phyloP scores from a whole-genome alignment of 1,140 invertebrate species.

The Lepidotrigona ventralis region DNA sequence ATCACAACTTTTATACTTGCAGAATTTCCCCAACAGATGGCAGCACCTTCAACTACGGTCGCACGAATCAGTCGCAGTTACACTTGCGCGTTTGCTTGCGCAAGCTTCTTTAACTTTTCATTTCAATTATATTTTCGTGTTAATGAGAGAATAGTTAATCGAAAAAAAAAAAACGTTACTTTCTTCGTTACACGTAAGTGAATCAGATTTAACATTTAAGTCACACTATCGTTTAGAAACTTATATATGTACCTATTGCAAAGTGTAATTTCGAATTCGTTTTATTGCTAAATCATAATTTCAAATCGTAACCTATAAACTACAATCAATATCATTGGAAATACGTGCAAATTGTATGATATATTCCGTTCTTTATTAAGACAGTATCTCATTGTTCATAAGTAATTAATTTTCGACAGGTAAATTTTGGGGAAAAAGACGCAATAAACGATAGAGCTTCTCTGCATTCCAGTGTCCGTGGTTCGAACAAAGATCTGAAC shows the following conservation, averaged over 20 bases:
- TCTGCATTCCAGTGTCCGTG: neutral
- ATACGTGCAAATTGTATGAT: neutral
- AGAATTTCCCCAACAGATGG: neutral
- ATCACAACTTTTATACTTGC: neutral
- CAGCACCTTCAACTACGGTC: too few species aligned
- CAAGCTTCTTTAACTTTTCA: neutral
- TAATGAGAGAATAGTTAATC: neutral
- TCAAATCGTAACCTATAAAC: neutral
- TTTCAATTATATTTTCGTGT: neutral
- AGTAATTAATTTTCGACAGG: neutral
- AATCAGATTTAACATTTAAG: too few species aligned
- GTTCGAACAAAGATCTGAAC: neutral
- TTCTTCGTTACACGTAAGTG: neutral
- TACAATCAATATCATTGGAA: neutral
- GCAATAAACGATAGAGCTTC: neutral
- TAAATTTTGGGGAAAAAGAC: neutral
- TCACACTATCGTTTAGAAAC: neutral
- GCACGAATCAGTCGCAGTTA: neutral
- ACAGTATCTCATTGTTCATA: neutral
- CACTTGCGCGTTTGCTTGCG: neutral
- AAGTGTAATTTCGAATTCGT: too few species aligned
- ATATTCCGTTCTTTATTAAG: neutral
- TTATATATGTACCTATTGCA: neutral
- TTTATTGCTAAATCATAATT: neutral
- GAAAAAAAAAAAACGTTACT: neutral